Percentiles rank a stretch among this genome's conserved stretches.
Conservation (phyloP, 1,140 invertebrate genomes). For the fruit fly (Drosophila melanogaster) region DNA sequence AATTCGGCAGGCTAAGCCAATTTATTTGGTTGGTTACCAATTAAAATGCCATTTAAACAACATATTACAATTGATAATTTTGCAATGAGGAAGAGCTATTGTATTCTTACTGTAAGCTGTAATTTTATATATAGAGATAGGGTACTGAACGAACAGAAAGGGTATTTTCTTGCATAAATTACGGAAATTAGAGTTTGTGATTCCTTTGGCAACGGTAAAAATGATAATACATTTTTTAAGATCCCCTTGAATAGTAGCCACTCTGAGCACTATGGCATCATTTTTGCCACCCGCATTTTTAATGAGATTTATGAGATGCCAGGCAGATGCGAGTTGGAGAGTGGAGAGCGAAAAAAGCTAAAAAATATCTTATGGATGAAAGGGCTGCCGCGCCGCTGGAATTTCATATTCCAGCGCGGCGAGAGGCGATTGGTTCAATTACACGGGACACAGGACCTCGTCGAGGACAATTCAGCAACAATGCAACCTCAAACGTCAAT, state of each 20-base stretch:
- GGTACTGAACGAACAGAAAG: no score
- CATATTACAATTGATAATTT: no score
- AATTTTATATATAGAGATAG: no score
- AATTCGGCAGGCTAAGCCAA: no score
- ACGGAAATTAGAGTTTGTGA: no score
- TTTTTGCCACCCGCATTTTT: constrained; percentile 6
- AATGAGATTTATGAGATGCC: constrained; percentile 15
- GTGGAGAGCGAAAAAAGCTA: neutral
- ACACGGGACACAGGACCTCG: constrained; percentile 1
- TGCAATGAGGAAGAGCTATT: no score
- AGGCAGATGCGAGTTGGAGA: neutral
- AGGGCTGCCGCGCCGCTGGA: neutral
- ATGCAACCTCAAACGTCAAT: constrained; percentile 49
- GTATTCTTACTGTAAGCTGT: no score
- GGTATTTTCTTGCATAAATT: no score
- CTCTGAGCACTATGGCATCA: neutral
- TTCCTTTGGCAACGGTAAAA: neutral
- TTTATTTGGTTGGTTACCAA: no score
- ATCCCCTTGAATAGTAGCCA: neutral
- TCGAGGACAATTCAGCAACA: constrained; percentile 17
- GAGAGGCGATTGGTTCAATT: constrained; percentile 6
- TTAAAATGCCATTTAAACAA: no score
- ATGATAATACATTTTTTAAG: neutral
- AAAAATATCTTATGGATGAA: constrained; percentile 4
- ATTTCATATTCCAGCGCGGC: constrained; percentile 8